A percentile compares a stretch with the other conserved stretches of the same genome.
Conservation (phyloP, 2,113 vertebrate species). For the Chiloscyllium plagiosum region DNA sequence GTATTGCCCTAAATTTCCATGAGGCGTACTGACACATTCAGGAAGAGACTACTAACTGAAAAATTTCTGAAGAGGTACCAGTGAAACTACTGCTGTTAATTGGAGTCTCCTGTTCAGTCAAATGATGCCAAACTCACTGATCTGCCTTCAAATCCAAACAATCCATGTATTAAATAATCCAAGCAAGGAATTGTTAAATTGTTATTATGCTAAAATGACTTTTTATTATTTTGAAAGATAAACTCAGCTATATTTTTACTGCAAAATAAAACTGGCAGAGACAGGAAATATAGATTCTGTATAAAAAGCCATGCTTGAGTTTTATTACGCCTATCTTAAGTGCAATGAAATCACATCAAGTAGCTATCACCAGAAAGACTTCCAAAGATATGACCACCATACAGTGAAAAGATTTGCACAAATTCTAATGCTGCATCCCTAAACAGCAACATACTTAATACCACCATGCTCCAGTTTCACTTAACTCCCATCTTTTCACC, state of each 20-base stretch:
- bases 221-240: background rate
- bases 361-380: background rate
- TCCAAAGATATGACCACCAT: background rate
- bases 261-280: background rate
- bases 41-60: background rate
- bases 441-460: background rate
- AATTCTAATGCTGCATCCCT: background rate
- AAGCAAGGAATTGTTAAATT: background rate
- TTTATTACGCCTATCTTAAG: background rate
- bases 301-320: background rate
- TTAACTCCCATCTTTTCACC: background rate
- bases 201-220: background rate
- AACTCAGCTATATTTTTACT: background rate
- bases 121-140: background rate
- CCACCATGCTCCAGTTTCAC: background rate
- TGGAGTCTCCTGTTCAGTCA: background rate
- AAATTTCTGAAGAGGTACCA: background rate
- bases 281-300: conserved; percentile 8
- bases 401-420: background rate
- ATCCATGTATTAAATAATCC: background rate
- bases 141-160: background rate
- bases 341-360: background rate
- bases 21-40: background rate
- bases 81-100: background rate
- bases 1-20: background rate